Conservation (phyloP, 2,797 vertebrate genomes). For the Anableps anableps region DNA sequence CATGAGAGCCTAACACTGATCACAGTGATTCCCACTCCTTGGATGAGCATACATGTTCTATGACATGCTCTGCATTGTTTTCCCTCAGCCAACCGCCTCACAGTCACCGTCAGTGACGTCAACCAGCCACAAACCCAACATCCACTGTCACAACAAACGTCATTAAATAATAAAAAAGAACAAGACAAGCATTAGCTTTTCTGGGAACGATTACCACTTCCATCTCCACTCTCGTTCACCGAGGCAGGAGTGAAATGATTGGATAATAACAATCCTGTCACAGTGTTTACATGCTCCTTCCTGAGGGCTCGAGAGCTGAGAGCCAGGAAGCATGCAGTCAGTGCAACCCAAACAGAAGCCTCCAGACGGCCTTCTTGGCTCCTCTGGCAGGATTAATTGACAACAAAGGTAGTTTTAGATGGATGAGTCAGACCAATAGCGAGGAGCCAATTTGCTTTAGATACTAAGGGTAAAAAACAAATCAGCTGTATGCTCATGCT, state of each 20-base stretch:
- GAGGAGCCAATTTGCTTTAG: slow-evolving; percentile 1
- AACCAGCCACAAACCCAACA: slow-evolving; percentile 31
- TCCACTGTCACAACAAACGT: slow-evolving; percentile 43
- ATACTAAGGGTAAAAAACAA: slow-evolving; percentile 7
- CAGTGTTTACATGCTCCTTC: slow-evolving; percentile 68
- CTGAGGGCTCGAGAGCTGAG: slow-evolving; percentile 46
- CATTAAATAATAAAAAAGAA: slow-evolving; percentile 13
- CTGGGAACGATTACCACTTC: slow-evolving; percentile 35
- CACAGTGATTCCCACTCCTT: slow-evolving; percentile 15
- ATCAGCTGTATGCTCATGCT: neutral
- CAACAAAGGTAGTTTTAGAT: slow-evolving; percentile 34
- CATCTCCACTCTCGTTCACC: slow-evolving; percentile 50
- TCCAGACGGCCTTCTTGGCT: slow-evolving; percentile 24
- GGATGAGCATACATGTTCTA: slow-evolving; percentile 23
- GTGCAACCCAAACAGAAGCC: slow-evolving; percentile 53
- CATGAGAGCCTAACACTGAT: neutral
- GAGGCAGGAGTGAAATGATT: slow-evolving; percentile 58
- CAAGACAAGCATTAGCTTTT: slow-evolving; percentile 29
- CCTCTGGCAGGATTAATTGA: slow-evolving; percentile 37
- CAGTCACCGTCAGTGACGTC: slow-evolving; percentile 57
- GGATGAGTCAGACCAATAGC: slow-evolving; percentile 7
- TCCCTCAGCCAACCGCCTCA: slow-evolving; percentile 51
- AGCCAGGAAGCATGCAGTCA: slow-evolving; percentile 50
- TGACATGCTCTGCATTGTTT: slow-evolving; percentile 45
- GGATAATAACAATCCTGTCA: slow-evolving; percentile 72